phyloP scores from a whole-genome alignment of 2,888 invertebrate genomes.

The Drosophila macrothrix region DNA sequence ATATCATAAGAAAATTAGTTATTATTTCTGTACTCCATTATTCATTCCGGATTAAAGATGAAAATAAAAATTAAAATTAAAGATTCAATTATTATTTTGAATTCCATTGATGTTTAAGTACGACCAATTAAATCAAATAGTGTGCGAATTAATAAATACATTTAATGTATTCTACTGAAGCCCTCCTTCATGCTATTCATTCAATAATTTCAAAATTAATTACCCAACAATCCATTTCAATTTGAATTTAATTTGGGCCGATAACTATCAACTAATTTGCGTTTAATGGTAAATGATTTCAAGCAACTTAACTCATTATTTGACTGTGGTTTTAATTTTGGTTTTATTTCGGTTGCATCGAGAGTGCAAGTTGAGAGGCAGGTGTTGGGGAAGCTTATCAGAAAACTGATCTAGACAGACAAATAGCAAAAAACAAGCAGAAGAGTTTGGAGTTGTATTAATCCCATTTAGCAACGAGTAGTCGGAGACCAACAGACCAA shows the following conservation, averaged over 20 bases:
- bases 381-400: background rate
- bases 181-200: background rate
- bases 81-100: background rate
- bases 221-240: background rate
- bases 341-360: conserved; percentile 1
- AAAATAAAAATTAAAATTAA: background rate
- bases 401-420: conserved; percentile 22
- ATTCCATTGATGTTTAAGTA: background rate
- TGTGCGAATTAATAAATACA: background rate
- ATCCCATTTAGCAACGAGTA: conserved; percentile 40
- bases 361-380: background rate
- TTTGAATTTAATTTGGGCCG: conserved; percentile 7
- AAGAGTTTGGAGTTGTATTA: conserved; percentile 42
- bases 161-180: background rate
- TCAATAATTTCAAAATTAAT: conserved; percentile 3
- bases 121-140: background rate
- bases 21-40: no score
- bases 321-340: conserved; percentile 12
- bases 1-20: background rate
- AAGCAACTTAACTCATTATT: conserved; percentile 13
- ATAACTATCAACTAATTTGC: conserved; percentile 28
- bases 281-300: conserved; percentile 18
- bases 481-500: conserved; percentile 21
- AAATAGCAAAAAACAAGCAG: conserved; percentile 15
- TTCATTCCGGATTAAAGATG: background rate